phyloP scores from a whole-genome alignment of 2,797 vertebrate species.

The Steatocranus sp. region DNA sequence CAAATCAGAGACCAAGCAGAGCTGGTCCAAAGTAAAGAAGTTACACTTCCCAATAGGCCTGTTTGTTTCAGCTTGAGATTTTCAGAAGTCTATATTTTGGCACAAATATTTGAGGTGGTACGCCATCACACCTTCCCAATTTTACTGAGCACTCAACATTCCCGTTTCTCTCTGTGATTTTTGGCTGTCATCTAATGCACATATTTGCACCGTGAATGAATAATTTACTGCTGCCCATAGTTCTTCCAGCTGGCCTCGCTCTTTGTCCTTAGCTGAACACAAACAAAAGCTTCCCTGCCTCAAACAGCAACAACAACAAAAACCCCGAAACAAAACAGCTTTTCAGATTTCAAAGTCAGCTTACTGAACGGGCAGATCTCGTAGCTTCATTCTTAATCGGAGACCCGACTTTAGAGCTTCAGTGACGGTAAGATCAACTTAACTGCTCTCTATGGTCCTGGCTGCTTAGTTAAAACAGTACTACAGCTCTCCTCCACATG shows the following conservation, averaged over 20 bases:
- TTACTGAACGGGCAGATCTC: slow-evolving; percentile 32
- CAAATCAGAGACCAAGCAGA: slow-evolving; percentile 23
- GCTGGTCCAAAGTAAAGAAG: slow-evolving; percentile 14
- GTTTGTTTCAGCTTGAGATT: background rate
- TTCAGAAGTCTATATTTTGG: slow-evolving; percentile 51
- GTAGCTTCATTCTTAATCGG: slow-evolving; percentile 60
- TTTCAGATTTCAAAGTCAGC: slow-evolving; percentile 56
- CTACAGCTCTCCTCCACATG: slow-evolving; percentile 52
- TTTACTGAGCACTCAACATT: slow-evolving; percentile 1
- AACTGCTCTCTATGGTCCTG: slow-evolving; percentile 29
- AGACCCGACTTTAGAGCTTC: slow-evolving; percentile 48
- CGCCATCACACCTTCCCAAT: background rate
- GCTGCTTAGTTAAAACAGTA: slow-evolving; percentile 33
- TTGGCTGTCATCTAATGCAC: background rate
- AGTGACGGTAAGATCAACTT: slow-evolving; percentile 46
- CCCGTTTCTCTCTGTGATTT: background rate
- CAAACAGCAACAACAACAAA: background rate
- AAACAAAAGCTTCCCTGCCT: slow-evolving; percentile 13
- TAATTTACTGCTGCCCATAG: background rate
- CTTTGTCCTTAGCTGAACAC: slow-evolving; percentile 4
- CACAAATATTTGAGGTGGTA: slow-evolving; percentile 47
- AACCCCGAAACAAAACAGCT: background rate
- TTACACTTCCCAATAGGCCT: background rate
- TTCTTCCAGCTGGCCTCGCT: background rate
- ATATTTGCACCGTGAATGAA: slow-evolving; percentile 5